Evolutionary conservation across 2,888 invertebrate species (phyloP).

Genomic region (Philaethria dido): DNA sequence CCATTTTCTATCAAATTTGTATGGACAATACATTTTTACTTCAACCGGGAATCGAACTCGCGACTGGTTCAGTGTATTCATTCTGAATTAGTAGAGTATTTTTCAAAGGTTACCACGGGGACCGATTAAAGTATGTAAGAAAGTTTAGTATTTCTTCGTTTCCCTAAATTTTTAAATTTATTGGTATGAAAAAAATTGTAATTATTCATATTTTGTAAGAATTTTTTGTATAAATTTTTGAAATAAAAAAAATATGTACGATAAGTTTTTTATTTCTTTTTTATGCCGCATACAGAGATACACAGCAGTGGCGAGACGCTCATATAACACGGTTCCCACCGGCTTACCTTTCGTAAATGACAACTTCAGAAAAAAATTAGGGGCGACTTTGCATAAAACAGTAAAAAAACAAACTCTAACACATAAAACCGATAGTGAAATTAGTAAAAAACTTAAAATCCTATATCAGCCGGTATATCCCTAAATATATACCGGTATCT

Average conservation of each 20-base stretch:
- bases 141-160: slow-evolving; percentile 37
- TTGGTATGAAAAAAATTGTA: slow-evolving; percentile 39
- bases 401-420: too few species aligned
- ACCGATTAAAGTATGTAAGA: slow-evolving; percentile 44
- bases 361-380: too few species aligned
- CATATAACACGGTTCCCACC: too few species aligned
- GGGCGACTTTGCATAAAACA: too few species aligned
- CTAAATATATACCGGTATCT: too few species aligned
- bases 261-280: slow-evolving; percentile 13
- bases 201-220: slow-evolving; percentile 54
- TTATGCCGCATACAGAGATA: too few species aligned
- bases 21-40: slow-evolving; percentile 7
- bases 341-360: too few species aligned
- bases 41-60: not conserved
- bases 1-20: not conserved
- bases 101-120: slow-evolving; percentile 63
- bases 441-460: too few species aligned
- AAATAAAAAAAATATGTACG: slow-evolving; percentile 45
- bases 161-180: slow-evolving; percentile 41
- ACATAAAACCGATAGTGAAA: too few species aligned
- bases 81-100: slow-evolving; percentile 40
- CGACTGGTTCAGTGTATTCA: not conserved
- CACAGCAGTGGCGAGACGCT: too few species aligned
- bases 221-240: slow-evolving; percentile 54
- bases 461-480: too few species aligned